Conservation (phyloP, 2,888 invertebrate genomes). For the Aleiodes alternator region DNA sequence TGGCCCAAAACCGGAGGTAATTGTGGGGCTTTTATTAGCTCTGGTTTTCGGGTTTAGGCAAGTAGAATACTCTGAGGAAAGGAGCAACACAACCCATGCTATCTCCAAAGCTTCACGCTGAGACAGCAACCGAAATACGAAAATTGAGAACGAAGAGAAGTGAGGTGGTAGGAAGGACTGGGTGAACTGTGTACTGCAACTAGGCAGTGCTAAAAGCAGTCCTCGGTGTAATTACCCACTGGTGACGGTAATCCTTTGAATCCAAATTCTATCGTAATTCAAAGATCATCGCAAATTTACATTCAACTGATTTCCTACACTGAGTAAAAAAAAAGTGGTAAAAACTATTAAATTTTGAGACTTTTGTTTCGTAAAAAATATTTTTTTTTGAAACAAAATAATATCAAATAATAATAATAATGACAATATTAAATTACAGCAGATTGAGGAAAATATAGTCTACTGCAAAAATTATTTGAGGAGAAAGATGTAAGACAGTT, state of each 20-base stretch:
- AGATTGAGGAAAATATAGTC: too few species aligned
- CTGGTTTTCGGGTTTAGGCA: constrained; percentile 64
- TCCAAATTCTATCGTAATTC: too few species aligned
- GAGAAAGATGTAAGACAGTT: too few species aligned
- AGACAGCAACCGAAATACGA: constrained; percentile 50
- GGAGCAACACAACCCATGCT: constrained; percentile 29
- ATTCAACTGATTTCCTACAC: too few species aligned
- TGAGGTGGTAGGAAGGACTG: neutral
- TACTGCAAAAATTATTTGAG: too few species aligned
- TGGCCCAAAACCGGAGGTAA: constrained; percentile 75
- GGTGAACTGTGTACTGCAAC: constrained; percentile 22
- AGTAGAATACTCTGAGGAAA: constrained; percentile 28
- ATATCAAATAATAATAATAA: too few species aligned
- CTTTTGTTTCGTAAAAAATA: too few species aligned
- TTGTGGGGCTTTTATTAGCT: constrained; percentile 75
- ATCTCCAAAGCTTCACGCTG: constrained; percentile 41
- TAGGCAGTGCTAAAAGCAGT: constrained; percentile 42
- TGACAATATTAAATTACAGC: too few species aligned
- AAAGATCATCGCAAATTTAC: constrained; percentile 6
- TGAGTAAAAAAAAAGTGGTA: too few species aligned
- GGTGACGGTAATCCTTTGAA: constrained; percentile 73
- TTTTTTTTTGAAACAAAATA: too few species aligned
- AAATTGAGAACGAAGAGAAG: constrained; percentile 33
- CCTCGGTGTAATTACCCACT: constrained; percentile 70
- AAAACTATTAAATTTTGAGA: too few species aligned